Percentiles rank a stretch among this genome's conserved stretches.
Conservation (phyloP, 2,797 vertebrate species). For the Carcharodon carcharias region DNA sequence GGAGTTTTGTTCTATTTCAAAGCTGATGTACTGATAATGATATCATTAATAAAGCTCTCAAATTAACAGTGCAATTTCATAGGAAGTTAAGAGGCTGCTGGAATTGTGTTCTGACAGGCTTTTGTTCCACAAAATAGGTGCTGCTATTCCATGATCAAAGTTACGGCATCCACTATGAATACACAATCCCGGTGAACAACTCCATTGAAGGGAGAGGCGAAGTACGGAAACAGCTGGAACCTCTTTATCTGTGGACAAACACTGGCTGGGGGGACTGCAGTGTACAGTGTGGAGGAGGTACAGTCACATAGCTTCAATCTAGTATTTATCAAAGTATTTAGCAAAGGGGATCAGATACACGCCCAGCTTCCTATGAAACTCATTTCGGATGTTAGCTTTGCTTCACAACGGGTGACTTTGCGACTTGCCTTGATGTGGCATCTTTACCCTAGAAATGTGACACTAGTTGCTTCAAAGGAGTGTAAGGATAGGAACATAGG, state of each 20-base stretch:
- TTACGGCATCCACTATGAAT: slow-evolving; percentile 93
- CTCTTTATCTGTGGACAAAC: slow-evolving; percentile 90
- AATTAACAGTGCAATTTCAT: background rate
- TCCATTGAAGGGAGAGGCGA: slow-evolving; percentile 59
- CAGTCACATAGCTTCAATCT: background rate
- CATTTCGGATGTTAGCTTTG: background rate
- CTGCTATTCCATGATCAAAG: slow-evolving; percentile 91
- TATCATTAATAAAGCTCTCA: background rate
- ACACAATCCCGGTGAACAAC: slow-evolving; percentile 80
- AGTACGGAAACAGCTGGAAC: slow-evolving; percentile 58
- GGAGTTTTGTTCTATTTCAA: background rate
- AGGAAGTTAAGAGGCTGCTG: no score
- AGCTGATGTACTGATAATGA: background rate
- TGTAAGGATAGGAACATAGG: background rate
- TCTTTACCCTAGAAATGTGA: background rate
- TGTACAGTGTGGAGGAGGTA: slow-evolving; percentile 90
- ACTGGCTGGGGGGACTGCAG: slow-evolving; percentile 87
- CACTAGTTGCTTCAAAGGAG: background rate
- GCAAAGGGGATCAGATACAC: background rate
- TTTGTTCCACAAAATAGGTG: slow-evolving; percentile 61
- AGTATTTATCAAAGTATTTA: background rate
- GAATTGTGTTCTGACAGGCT: slow-evolving; percentile 29
- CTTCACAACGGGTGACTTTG: background rate
- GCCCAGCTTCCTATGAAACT: background rate
- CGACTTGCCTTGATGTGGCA: no score